Base-by-base conservation (phyloP, 2,113 vertebrate genomes). In the Colinus virginianus region DNA sequence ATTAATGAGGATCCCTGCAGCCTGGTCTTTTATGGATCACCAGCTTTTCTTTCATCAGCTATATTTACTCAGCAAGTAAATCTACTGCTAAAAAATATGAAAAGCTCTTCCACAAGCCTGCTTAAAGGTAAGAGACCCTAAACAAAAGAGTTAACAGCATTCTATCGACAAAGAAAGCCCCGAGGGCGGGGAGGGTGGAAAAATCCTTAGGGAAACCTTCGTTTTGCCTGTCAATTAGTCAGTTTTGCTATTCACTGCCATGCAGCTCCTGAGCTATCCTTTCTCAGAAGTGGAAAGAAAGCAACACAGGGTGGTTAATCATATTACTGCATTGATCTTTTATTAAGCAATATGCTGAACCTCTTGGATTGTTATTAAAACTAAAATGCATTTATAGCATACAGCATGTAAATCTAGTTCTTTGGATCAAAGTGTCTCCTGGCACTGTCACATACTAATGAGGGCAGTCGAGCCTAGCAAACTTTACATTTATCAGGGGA, bases 1-100 rank as follows among this genome's bases (percentile, higher is more conserved):
- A 98, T 98, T 97, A 98, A 98, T 97, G 96, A 97, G 96, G 93
- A 97, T 96, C 97, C 97, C 96, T 92, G 96, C 91, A 96, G 97
- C 85, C 87, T 95, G 94, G 93, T 96, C 96, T 97, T 97, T 97
- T 94, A 97, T 96, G 91, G 96, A 97, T 97, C 96, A 94, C 96
- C 96, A 97, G 93, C 83, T 96, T 96, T 89, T 95, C 95, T 97
- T 97, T 97, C 93, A 97, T 96, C 96, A 97, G 96, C 94, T 82
- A 84, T 96, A 97, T 97, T 97, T 97, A 96, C 91, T 85, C 80
- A 93, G 93, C 94, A 96, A 97, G 94, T 93, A 95, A 97, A 95
- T 95, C 93, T 94, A 94, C 62, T 81, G 28, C 56, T 93, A 87
- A 96, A 91, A 97, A 96, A 93, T 95, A 96, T 96, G 68, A 95